Base-by-base conservation (phyloP, 2,888 invertebrate species). In the Phrixothrix hirtus region DNA sequence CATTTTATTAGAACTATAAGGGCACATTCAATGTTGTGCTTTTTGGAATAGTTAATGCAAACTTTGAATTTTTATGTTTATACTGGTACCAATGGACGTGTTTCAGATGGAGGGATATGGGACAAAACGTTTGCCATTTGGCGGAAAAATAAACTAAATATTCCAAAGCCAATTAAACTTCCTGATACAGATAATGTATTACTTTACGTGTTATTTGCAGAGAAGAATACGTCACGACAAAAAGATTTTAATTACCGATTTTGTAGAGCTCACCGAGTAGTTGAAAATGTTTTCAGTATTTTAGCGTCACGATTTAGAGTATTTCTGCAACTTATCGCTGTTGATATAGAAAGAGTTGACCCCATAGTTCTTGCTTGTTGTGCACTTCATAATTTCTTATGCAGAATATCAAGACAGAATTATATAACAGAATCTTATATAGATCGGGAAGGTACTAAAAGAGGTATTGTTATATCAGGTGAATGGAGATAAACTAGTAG, bases 381-480 rank as follows among this genome's bases (percentile, higher is more conserved):
- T 29, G 29, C 29, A 29, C 29, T 29, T 6, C 29, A 29, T 29
- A 29, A 29, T 29, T n/a, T n/a, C n/a, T n/a, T n/a, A n/a, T n/a
- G n/a, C n/a, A n/a, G n/a, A n/a, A n/a, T n/a, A n/a, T n/a, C 29
- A 10, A 29, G 10, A 29, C 5, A n/a, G 10, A 3, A n/a, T n/a
- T 29, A 29, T 10, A 29, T 29, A n/a, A 10, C 10, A 29, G 29
- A 10, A 10, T n/a, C 29, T 6, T 29, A 3, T 6, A 10, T 29
- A 6, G 29, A 29, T 29, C 29, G 10, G 5, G n/a, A 29, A 29
- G 29, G 10, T n/a, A 29, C 29, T 6, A 10, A 6, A 3, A 29
- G 10, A n/a, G 29, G 29, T 29, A 29, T 6, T 6, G 29, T 6
- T 29, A 29, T 29, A 29, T n/a, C n/a, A n/a, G n/a, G n/a, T n/a